Conservation (phyloP, 64 coral and sea anemone genomes). For the Catalaphyllia jardinei region DNA sequence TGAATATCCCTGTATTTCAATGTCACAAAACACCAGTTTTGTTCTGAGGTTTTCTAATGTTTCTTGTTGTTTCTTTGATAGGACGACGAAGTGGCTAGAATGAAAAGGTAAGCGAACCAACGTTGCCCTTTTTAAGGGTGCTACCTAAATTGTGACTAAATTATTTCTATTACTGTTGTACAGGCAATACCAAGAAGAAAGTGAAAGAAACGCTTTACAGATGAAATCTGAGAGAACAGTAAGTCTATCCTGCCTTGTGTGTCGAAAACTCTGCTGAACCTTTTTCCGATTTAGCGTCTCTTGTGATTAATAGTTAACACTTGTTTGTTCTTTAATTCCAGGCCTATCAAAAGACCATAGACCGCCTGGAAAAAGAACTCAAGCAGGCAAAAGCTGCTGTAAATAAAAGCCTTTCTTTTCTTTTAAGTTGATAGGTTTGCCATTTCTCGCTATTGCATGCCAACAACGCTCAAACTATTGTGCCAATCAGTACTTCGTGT, state of each 20-base stretch:
- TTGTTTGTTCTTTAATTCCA: not conserved
- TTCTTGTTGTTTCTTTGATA: not conserved
- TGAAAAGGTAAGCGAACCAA: slow-evolving; percentile 37
- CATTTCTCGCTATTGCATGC: too few species aligned
- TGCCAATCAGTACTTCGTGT: too few species aligned
- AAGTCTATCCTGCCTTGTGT: not conserved
- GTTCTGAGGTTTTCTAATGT: not conserved
- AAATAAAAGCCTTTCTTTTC: not conserved
- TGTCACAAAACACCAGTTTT: not conserved
- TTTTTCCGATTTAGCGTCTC: not conserved
- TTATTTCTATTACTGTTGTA: not conserved
- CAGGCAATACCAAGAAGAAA: slow-evolving; percentile 64
- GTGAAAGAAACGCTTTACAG: slow-evolving; percentile 9
- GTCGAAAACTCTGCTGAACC: not conserved
- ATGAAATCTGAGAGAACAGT: slow-evolving; percentile 58
- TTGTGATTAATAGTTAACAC: not conserved
- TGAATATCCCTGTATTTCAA: not conserved
- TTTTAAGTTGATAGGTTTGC: too few species aligned
- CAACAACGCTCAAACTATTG: too few species aligned
- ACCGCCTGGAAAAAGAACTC: slow-evolving; percentile 63
- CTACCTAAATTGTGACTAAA: not conserved
- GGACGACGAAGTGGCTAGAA: slow-evolving; percentile 52
- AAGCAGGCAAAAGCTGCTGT: slow-evolving; percentile 56
- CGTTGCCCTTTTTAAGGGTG: not conserved
- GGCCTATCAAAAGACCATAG: slow-evolving; percentile 61